Base-by-base conservation (phyloP, 2,888 invertebrate genomes). In the Volucella zonaria region DNA sequence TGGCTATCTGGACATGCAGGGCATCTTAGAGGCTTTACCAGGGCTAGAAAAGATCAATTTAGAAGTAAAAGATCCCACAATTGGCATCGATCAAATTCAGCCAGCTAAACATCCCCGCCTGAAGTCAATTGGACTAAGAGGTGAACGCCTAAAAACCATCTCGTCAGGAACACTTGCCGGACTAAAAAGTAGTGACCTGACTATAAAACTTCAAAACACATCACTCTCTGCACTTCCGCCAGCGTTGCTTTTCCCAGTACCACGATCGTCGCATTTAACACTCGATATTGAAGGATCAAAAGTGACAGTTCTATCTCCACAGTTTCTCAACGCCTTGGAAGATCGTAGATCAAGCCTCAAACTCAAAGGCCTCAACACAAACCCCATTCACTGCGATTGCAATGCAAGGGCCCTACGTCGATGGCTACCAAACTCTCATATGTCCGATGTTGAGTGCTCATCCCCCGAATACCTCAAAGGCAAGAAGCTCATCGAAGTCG, bases 341-440 rank as follows among this genome's bases (percentile, higher is more conserved):
- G 97, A 97, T 89, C 93, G 97, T 15, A 93, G 95, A 66, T 95
- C 95, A 1, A 95, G 95, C 90, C 92, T 97, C 51, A 94, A 93
- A 52, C 93, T 97, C 88, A 92, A 94, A 78, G 97, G 97, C 0
- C 92, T 97, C 51, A 94, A 94, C 61, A 94, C 94, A 3, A 97
- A 97, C 91, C 97, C 97, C 0, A 95, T 97, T 59, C 93, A 94
- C 77, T 98, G 98, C 89, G 97, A 97, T 90, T 98, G 98, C 89
- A 95, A 95, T 88, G 95, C 96, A 1, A 93, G 96, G 87, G 96
- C 96, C 2, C 92, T 97, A 42, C 94, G 96, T 87, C 93, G 96
- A 75, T 97, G 97, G 97, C 90, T 96, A 73, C 95, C 95, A 45
- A 93, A 92, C 78, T 93, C 94, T 1, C 94, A 94, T 56, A 93